Conservation (phyloP, 2,888 invertebrate species). For the Stenolophus ochropezus region DNA sequence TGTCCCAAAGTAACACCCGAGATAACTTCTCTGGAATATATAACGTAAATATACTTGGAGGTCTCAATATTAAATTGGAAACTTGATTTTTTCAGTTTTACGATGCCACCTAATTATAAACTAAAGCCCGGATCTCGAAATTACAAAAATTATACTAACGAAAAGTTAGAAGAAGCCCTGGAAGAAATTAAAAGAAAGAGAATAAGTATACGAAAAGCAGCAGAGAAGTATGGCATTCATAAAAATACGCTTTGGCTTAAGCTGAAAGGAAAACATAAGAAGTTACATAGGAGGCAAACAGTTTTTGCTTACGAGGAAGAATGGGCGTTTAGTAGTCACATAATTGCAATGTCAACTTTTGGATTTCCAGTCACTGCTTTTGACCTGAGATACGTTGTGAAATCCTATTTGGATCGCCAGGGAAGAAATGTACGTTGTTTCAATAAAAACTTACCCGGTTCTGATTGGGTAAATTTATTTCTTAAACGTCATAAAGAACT, state of each 20-base stretch:
- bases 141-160: not conserved
- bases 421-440: conserved; percentile 12
- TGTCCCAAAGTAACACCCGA: not conserved
- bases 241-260: conserved; percentile 23
- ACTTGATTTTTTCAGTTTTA: not conserved
- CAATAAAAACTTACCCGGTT: not conserved
- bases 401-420: not conserved
- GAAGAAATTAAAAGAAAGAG: not conserved
- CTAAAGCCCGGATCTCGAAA: too few relatives aligned
- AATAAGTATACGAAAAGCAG: not conserved
- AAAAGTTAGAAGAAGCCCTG: not conserved
- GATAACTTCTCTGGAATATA: not conserved
- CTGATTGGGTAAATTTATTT: conserved; percentile 5
- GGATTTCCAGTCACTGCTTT: conserved; percentile 44
- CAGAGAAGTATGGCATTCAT: conserved; percentile 16
- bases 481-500: conserved; percentile 14
- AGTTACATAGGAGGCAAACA: not conserved
- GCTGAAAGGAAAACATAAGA: not conserved
- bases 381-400: conserved; percentile 15
- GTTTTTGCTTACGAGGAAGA: not conserved
- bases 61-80: too few relatives aligned
- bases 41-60: not conserved
- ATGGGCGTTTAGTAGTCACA: not conserved
- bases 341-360: conserved; percentile 18
- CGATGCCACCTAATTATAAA: not conserved